Base-by-base conservation (phyloP, 2,888 invertebrate species). In the Cinara cedri region DNA sequence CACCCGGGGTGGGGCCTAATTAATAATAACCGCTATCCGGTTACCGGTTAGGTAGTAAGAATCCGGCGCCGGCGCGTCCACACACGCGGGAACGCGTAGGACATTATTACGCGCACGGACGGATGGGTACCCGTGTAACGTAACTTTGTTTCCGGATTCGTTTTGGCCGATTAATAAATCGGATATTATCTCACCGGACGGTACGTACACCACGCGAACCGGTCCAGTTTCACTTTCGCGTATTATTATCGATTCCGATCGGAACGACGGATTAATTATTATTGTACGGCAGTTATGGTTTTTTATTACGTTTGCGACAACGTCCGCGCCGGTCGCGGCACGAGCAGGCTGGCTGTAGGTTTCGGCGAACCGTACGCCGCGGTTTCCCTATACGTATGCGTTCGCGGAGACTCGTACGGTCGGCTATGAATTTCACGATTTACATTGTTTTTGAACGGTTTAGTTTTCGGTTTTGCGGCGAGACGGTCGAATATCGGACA, bases 101-200 rank as follows among this genome's bases (percentile, higher is more conserved):
- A 44, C 42, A 21, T 10, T 66, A 44, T 11, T 60, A 13, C 16
- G 44, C 1, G 2, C 19, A 19, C 54, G 55, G 76, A 66, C 14
- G 46, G 76, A 76, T 57, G 76, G 65, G 57, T 14, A 34, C 19
- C 4, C 51, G 51, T 2, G 66, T 49, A 66, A 78, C 70, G 70
- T 78, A 70, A 78, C 60, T n/a, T 21, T 16, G 51, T 70, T 78
- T 78, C 78, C 78, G 78, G 70, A 72, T 62, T 55, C 49, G 19
- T 55, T 54, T 57, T 3, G 8, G 3, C 6, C 3, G 16, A 46
- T 68, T 68, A 60, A 49, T 26, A 46, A 34, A 42, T 54, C 19
- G 14, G 51, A 60, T 54, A 57, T 76, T 57, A 60, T 34, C 60
- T 51, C 66, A 60, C 21, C 34, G 65, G 24, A n/a, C 74, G 13